phyloP scores from a whole-genome alignment of 1,140 invertebrate genomes.

The Drosophila simulans region DNA sequence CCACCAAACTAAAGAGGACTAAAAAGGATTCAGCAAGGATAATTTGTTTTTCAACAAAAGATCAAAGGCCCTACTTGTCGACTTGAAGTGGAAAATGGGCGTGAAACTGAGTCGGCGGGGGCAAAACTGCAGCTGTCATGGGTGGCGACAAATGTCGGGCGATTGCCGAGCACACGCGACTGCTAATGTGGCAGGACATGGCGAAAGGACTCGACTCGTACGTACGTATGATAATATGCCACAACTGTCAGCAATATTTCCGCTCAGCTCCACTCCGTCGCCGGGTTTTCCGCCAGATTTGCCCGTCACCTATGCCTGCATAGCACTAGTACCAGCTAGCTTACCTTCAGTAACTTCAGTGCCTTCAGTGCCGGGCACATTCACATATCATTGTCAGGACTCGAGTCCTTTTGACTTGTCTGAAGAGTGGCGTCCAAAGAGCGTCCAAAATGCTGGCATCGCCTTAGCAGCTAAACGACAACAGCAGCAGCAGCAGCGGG shows the following conservation, averaged over 20 bases:
- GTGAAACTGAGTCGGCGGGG: slow-evolving; percentile 3
- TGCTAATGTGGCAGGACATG: slow-evolving; percentile 39
- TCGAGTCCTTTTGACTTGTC: slow-evolving; percentile 73
- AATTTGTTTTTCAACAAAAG: neutral
- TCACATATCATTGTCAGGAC: slow-evolving; percentile 77
- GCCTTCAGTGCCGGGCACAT: slow-evolving; percentile 47
- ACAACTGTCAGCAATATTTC: slow-evolving; percentile 81
- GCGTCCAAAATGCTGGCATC: slow-evolving; percentile 72
- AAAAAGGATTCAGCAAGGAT: no score
- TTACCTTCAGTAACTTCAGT: neutral
- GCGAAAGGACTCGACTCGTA: neutral
- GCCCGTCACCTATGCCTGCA: neutral
- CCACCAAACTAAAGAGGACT: no score
- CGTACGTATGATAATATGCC: slow-evolving; percentile 72
- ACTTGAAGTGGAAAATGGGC: neutral
- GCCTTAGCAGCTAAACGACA: slow-evolving; percentile 61
- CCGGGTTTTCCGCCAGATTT: neutral
- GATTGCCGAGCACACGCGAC: slow-evolving; percentile 39
- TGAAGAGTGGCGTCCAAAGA: slow-evolving; percentile 43
- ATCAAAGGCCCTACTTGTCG: neutral
- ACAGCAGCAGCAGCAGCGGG: neutral
- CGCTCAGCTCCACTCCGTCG: slow-evolving; percentile 23
- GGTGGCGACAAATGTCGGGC: slow-evolving; percentile 49
- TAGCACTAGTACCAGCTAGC: neutral
- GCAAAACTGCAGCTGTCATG: slow-evolving; percentile 30